A percentile compares a stretch with the other conserved stretches of the same genome.
Conservation (phyloP, 2,797 vertebrate genomes). For the Arvicola amphibius region DNA sequence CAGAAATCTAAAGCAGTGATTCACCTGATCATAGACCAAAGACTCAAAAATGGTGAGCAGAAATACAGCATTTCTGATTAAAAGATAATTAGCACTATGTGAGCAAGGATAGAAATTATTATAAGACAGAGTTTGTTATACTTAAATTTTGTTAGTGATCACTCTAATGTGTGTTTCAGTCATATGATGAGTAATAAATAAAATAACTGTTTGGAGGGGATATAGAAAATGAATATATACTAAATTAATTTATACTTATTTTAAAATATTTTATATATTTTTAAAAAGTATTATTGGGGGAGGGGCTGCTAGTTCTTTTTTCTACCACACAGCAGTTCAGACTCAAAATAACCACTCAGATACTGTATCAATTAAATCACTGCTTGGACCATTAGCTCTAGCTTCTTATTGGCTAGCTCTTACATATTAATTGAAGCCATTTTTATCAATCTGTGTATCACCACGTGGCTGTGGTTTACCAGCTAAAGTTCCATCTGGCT, state of each 20-base stretch:
- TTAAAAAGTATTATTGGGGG: not conserved
- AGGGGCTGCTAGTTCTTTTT: no score
- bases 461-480: no score
- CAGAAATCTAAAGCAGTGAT: not conserved
- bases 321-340: no score
- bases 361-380: no score
- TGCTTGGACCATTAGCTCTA: no score
- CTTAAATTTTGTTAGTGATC: not conserved
- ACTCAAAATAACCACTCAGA: no score
- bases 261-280: not conserved
- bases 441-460: no score
- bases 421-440: no score
- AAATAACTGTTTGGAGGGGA: no score
- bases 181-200: not conserved
- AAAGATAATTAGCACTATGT: not conserved
- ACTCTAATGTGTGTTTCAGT: not conserved
- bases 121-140: not conserved
- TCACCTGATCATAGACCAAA: not conserved
- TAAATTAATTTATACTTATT: slow-evolving; percentile 12
- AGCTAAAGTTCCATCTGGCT: no score
- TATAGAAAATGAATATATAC: not conserved
- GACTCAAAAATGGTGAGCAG: not conserved
- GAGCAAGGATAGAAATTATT: not conserved
- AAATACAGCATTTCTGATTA: not conserved
- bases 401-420: no score